A percentile compares a stretch with the other conserved stretches of the same genome.
Conservation (phyloP, 2,797 vertebrate species). For the Siniperca obscura region DNA sequence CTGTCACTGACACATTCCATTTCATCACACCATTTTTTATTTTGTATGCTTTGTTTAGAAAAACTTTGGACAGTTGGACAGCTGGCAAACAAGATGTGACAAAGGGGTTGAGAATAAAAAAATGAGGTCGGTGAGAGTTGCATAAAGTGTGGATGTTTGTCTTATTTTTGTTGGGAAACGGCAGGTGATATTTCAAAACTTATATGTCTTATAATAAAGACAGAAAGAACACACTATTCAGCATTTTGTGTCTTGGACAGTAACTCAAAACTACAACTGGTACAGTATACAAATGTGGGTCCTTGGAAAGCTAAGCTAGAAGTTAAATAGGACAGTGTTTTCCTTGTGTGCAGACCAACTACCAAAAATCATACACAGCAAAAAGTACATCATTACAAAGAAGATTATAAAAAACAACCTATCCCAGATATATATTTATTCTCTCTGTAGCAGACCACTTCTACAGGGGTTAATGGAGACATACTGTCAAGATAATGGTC, state of each 20-base stretch:
- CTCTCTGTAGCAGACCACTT: not conserved
- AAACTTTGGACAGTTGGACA: not conserved
- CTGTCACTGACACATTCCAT: not conserved
- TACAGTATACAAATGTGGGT: not conserved
- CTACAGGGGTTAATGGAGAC: slow-evolving; percentile 44
- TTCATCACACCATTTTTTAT: not conserved
- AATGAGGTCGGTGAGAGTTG: not conserved
- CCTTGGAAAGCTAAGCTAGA: slow-evolving; percentile 1
- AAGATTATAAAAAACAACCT: not conserved
- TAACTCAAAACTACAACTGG: not conserved
- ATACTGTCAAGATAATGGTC: slow-evolving; percentile 31
- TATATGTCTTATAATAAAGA: not conserved
- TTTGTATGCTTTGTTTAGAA: not conserved
- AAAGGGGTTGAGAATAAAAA: not conserved
- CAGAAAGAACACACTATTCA: not conserved
- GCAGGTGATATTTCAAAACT: not conserved
- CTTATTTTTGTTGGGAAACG: not conserved
- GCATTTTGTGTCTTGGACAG: not conserved
- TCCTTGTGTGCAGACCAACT: not conserved
- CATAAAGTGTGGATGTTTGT: not conserved
- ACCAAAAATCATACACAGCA: not conserved
- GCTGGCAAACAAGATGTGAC: slow-evolving; percentile 15
- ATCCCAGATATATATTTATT: slow-evolving; percentile 4
- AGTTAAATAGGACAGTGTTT: not conserved
- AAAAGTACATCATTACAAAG: not conserved